Evolutionary conservation across 2,888 invertebrate species (phyloP), one percentile per base, ranked within the genome.

Genomic region (Polietes domitor): DNA sequence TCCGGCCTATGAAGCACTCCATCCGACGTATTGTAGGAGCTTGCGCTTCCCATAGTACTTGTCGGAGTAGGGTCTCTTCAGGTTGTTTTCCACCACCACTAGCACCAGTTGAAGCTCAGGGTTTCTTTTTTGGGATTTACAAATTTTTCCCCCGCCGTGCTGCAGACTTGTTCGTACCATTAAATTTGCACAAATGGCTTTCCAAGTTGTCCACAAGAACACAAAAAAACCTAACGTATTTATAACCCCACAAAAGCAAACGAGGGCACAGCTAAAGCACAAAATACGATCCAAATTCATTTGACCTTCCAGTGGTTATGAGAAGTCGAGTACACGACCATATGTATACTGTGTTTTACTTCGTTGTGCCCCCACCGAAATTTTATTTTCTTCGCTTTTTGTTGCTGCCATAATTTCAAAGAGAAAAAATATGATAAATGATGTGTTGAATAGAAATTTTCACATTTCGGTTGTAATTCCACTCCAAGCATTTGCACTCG

Each of bases 381-480:
- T 47, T 2, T n/a, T n/a, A 61, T 65, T 37, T 28, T 63, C 53
- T 77, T 55, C 28, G 50, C 15, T 47, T n/a, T 15, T 28, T 47
- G 9, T 28, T 15, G 3, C 41, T 24, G 19, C 61, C 24, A 58
- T 61, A 58, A 70, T 41, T 47, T 72, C 10, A 19, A 7, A n/a
- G n/a, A n/a, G n/a, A n/a, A n/a, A n/a, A n/a, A n/a, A 12, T 77
- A 79, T 77, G 76, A 83, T 79, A 77, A 83, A 80, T 80, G 77
- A 80, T 80, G 77, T 83, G 83, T 80, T 77, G 53, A 74, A 71
- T 43, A 80, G 32, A 28, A 79, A 72, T 77, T 76, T 68, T 21
- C n/a, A 50, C 19, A 58, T 28, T 41, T 50, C 10, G 26, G 32
- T 75, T 50, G 53, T 53, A 53, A 53, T 53, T n/a, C n/a, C n/a